Base-by-base conservation (phyloP, 2,797 vertebrate genomes). In the Fringilla coelebs region DNA sequence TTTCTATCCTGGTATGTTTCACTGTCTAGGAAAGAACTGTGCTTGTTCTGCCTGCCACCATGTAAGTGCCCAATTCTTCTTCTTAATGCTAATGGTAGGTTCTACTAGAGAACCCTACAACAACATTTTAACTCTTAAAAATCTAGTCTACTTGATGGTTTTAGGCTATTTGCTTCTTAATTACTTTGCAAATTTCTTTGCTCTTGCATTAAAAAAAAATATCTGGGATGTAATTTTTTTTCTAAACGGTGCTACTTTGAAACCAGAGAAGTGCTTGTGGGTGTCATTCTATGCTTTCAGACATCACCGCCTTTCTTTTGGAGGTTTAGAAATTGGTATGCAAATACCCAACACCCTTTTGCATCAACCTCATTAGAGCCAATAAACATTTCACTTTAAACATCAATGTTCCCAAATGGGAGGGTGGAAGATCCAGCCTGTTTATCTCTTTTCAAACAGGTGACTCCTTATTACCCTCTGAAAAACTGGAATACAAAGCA, bases 401-500 rank as follows among this genome's bases (percentile, higher is more conserved):
- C 40, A 72, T 55, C 62, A 68, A 14, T 70, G 65, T 13, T 85
- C 43, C 73, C 51, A 86, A 62, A 40, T 90, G 40, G 46, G 17
- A 66, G 21, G 48, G 11, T 22, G 78, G 62, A 81, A 85, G 72
- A 51, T 84, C 79, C 71, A 65, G 38, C 46, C 66, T 86, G 36
- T 29, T 88, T 74, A 62, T 43, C 62, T 91, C 66, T 89, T 77
- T 92, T 88, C 54, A 80, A 85, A 74, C 26, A 88, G 40, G 22
- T 63, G 48, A 73, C 65, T 90, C 31, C 4, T 70, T 81, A 62
- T 58, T 93, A 75, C 31, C 61, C 22, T 86, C 61, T 94, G 70
- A 78, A 88, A 88, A 97, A 93, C 52, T 57, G 61, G 55, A 55
- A 83, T 78, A 80, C 67, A 85, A 97, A 93, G 71, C 92, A 80